A percentile compares a stretch with the other conserved stretches of the same genome.
These are phyloP conservation scores for Atta texana DNA, from an alignment of 1,140 invertebrate genomes.

Conservation along the genomic window DNA sequence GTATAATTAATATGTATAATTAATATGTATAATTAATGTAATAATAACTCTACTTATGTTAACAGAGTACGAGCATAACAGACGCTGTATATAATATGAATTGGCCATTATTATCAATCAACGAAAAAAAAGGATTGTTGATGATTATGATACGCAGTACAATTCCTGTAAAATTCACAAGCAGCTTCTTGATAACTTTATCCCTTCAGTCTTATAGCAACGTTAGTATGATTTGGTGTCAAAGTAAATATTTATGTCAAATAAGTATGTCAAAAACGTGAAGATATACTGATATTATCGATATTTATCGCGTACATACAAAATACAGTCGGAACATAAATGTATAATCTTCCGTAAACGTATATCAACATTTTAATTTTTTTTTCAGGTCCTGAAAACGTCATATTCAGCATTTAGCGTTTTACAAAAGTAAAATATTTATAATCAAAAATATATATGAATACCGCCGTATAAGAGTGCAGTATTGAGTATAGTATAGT, in stretches of 20 bases:
- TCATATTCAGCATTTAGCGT: background rate
- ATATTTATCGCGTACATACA: background rate
- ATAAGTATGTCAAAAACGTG: background rate
- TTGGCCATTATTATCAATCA: conserved; percentile 4
- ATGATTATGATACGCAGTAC: conserved; percentile 52
- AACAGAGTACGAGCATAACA: conserved; percentile 5
- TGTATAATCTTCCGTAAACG: background rate
- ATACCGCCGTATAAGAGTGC: no score
- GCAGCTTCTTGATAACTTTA: conserved; percentile 48
- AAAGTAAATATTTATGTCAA: conserved; percentile 2
- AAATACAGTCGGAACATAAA: background rate
- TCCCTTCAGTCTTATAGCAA: conserved; percentile 34
- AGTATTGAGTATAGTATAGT: no score
- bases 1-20: no score
- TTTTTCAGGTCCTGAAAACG: background rate
- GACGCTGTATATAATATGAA: conserved; percentile 25
- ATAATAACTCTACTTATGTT: background rate
- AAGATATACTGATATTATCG: background rate
- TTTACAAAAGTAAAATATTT: no score
- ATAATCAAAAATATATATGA: no score
- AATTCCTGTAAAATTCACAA: conserved; percentile 54
- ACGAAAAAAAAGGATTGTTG: conserved; percentile 5
- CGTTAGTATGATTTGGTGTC: background rate
- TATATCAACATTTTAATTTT: background rate
- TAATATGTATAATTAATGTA: no score